Percentiles rank a stretch among this genome's conserved stretches.
These are phyloP conservation scores for Zele albiditarsus DNA, from an alignment of 2,888 invertebrate species.

Conservation along the genomic window DNA sequence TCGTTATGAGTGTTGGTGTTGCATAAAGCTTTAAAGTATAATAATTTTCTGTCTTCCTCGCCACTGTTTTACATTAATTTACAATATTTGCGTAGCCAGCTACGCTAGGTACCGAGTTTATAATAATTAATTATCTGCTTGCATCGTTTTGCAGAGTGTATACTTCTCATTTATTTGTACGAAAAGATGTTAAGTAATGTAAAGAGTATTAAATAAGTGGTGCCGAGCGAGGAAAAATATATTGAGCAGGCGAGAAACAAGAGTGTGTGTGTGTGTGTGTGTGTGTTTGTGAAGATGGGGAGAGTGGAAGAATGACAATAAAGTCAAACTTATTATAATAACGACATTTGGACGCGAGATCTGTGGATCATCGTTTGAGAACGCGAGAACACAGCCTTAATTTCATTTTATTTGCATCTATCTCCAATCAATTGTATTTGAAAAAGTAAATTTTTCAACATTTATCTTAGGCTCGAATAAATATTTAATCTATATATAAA, in stretches of 20 bases:
- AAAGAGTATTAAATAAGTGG: background rate
- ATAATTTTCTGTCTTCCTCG: slow-evolving; percentile 1
- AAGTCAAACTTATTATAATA: slow-evolving; percentile 2
- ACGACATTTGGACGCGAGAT: slow-evolving; percentile 35
- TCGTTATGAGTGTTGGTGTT: slow-evolving; percentile 16
- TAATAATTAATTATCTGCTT: slow-evolving; percentile 21
- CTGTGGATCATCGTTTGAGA: slow-evolving; percentile 42
- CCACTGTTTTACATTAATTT: slow-evolving; percentile 35
- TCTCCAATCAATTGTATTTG: background rate
- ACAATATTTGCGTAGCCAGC: slow-evolving; percentile 58
- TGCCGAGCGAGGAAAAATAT: background rate
- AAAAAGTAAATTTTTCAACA: background rate
- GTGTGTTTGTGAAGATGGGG: too few species aligned
- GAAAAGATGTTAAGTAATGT: background rate
- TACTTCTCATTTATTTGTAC: background rate
- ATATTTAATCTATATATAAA: slow-evolving; percentile 17
- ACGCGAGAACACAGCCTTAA: slow-evolving; percentile 43
- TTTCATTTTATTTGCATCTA: slow-evolving; percentile 33
- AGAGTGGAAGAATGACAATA: background rate
- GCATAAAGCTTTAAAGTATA: background rate
- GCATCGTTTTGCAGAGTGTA: background rate
- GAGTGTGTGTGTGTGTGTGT: slow-evolving; percentile 2
- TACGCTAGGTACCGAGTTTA: slow-evolving; percentile 54
- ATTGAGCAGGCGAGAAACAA: slow-evolving; percentile 18
- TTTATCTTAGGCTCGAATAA: slow-evolving; percentile 16